These are phyloP conservation scores for Crossaster papposus DNA, from an alignment of 53 echinoderm and acorn worm genomes.

Conservation along the genomic window DNA sequence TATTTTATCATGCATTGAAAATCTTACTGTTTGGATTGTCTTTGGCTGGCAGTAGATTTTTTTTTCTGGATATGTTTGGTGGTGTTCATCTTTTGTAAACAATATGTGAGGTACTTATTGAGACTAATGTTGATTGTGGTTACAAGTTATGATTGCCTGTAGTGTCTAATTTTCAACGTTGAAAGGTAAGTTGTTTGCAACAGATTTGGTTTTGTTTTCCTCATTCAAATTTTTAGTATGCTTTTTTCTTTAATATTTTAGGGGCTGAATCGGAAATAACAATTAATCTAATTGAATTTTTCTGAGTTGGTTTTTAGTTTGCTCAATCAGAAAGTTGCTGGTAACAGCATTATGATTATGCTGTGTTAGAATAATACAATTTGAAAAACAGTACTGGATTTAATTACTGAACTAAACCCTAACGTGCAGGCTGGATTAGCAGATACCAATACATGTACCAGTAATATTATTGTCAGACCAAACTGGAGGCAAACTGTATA, in stretches of 20 bases:
- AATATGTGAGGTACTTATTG: background rate
- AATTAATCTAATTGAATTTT: too few species aligned
- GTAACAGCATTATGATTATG: background rate
- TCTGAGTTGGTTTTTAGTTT: background rate
- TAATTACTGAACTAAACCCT: too few species aligned
- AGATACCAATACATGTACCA: background rate
- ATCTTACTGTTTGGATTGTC: too few species aligned
- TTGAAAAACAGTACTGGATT: too few species aligned
- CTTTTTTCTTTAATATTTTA: background rate
- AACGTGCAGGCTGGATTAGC: background rate
- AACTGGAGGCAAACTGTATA: background rate
- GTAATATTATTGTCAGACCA: background rate
- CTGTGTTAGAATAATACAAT: too few species aligned
- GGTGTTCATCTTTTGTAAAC: too few species aligned
- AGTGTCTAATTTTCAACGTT: background rate
- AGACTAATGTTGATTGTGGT: background rate
- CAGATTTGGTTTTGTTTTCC: background rate
- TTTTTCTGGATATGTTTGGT: too few species aligned
- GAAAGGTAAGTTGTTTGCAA: background rate
- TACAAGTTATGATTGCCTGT: background rate
- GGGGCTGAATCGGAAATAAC: too few species aligned
- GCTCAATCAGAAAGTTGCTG: background rate
- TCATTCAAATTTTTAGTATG: background rate
- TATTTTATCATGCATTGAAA: too few species aligned
- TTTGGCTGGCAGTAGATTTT: too few species aligned